Evolutionary conservation across 2,888 invertebrate genomes (phyloP).

Genomic region (Callimorpha dominula): DNA sequence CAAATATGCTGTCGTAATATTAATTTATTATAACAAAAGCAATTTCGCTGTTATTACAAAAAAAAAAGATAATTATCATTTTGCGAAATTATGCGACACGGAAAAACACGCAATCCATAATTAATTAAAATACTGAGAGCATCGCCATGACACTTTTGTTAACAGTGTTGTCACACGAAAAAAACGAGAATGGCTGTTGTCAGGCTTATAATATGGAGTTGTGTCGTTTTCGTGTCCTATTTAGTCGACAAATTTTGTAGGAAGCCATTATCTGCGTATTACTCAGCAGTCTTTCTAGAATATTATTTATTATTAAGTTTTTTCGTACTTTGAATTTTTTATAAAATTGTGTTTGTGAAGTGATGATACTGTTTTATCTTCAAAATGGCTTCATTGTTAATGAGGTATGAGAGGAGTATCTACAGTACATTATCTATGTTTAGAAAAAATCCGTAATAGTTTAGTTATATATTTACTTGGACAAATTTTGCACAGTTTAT

Average conservation of each 20-base stretch:
- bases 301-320: constrained; percentile 14
- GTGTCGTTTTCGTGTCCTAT: constrained; percentile 41
- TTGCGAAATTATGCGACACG: constrained; percentile 28
- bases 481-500: too few species aligned
- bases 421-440: too few species aligned
- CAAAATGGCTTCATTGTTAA: neutral
- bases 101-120: constrained; percentile 40
- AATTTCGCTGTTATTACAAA: constrained; percentile 23
- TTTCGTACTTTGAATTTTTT: neutral
- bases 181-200: constrained; percentile 39
- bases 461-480: too few species aligned
- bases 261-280: constrained; percentile 19
- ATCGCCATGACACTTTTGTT: constrained; percentile 44
- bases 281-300: constrained; percentile 18
- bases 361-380: neutral
- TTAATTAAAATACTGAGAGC: constrained; percentile 41
- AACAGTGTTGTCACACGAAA: constrained; percentile 40
- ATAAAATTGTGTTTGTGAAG: neutral
- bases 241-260: constrained; percentile 28
- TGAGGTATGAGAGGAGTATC: neutral
- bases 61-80: constrained; percentile 31
- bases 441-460: too few species aligned
- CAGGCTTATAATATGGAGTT: constrained; percentile 38
- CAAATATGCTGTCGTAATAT: constrained; percentile 6
- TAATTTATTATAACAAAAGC: constrained; percentile 21